A percentile compares a stretch with the other conserved stretches of the same genome.
Conservation (phyloP, 2,797 vertebrate genomes). For the Tarsius wallacei region DNA sequence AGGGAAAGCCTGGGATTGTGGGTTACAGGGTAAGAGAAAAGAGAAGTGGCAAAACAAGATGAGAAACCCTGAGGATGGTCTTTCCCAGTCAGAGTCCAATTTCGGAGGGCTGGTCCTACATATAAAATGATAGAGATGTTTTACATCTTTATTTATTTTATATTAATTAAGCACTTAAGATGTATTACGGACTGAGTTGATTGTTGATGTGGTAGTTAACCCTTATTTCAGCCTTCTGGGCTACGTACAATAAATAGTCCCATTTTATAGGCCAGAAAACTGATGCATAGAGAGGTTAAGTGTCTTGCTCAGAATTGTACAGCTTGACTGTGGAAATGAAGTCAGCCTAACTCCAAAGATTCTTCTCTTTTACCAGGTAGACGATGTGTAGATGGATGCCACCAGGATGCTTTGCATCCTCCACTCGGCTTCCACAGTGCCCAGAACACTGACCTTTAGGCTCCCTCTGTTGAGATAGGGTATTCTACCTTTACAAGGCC, state of each 20-base stretch:
- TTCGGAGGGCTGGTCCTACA: not conserved
- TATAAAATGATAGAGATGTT: not conserved
- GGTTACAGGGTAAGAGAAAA: not conserved
- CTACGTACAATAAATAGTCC: not conserved
- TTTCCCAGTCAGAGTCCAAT: not conserved
- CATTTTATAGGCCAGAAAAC: conserved; percentile 25
- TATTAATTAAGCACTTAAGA: not conserved
- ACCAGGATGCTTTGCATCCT: not conserved
- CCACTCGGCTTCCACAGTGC: not conserved
- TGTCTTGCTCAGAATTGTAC: not conserved
- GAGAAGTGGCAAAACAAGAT: conserved; percentile 9
- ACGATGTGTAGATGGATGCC: not conserved
- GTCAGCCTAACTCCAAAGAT: not conserved
- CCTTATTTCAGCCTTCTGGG: not conserved
- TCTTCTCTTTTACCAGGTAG: not conserved
- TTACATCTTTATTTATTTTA: conserved; percentile 15
- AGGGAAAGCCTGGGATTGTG: not conserved
- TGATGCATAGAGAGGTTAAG: not conserved
- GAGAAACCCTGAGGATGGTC: not conserved
- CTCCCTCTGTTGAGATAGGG: not conserved
- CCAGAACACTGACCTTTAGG: not conserved
- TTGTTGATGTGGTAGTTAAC: conserved; percentile 1
- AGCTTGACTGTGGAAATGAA: not conserved
- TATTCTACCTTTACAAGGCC: not conserved
- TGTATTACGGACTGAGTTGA: not conserved